These are phyloP conservation scores for Capitella teleta DNA, from an alignment of 1,140 invertebrate genomes.

Conservation along the genomic window DNA sequence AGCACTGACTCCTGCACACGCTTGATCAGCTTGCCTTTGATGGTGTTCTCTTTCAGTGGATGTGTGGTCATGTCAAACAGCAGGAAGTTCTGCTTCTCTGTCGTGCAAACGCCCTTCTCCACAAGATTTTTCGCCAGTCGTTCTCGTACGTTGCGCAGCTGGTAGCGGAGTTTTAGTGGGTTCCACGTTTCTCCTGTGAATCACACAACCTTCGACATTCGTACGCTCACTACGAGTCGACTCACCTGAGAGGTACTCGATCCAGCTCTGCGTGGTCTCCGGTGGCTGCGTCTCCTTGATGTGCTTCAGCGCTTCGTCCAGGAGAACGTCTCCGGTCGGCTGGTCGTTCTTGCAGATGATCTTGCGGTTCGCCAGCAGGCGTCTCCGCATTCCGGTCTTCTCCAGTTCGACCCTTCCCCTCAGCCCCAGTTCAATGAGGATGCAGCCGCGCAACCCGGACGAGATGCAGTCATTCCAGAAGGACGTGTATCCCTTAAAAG, in stretches of 20 bases:
- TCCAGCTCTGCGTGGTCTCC: constrained; percentile 97
- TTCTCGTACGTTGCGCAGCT: constrained; percentile 97
- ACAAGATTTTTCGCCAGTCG: constrained; percentile 98
- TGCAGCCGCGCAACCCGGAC: constrained; percentile 93
- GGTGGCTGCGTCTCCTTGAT: constrained; percentile 78
- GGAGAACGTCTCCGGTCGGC: constrained; percentile 90
- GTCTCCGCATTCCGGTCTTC: constrained; percentile 87
- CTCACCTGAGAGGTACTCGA: constrained; percentile 96
- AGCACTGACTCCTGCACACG: constrained; percentile 92
- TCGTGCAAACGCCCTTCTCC: constrained; percentile 98
- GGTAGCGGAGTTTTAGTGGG: constrained; percentile 93
- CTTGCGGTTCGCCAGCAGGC: constrained; percentile 70
- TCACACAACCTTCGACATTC: not conserved
- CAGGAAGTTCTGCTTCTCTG: constrained; percentile 99
- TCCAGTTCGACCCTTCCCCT: constrained; percentile 91
- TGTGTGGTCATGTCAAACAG: constrained; percentile 99
- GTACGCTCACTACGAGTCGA: constrained; percentile 11
- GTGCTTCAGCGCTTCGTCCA: constrained; percentile 98
- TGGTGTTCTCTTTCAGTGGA: constrained; percentile 86
- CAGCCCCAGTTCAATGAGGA: constrained; percentile 91
- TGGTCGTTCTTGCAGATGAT: constrained; percentile 63
- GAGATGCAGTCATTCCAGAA: constrained; percentile 99
- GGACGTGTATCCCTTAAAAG: constrained; percentile 88
- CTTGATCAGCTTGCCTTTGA: constrained; percentile 95
- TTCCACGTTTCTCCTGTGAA: constrained; percentile 97